phyloP scores from a whole-genome alignment of 1,140 invertebrate genomes.

The Aphelinus atriplicis region DNA sequence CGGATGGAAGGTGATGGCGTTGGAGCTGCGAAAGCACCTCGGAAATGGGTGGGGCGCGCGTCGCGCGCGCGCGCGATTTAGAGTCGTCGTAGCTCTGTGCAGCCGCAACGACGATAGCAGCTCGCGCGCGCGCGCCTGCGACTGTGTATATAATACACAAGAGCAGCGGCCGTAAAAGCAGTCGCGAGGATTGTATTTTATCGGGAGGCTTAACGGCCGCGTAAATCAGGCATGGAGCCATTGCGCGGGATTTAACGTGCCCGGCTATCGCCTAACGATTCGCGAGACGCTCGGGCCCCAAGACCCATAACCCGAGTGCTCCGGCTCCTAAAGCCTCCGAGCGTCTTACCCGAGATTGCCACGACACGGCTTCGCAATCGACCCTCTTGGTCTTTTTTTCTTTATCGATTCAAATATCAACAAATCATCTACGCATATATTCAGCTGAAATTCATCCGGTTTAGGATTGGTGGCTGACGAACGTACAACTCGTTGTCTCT shows the following conservation, averaged over 20 bases:
- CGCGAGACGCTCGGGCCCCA: slow-evolving; percentile 39
- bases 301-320: no score
- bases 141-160: slow-evolving; percentile 33
- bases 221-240: slow-evolving; percentile 59
- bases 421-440: no score
- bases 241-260: slow-evolving; percentile 50
- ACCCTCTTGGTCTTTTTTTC: no score
- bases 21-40: slow-evolving; percentile 7
- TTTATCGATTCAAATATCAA: no score
- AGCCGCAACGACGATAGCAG: slow-evolving; percentile 38
- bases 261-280: slow-evolving; percentile 53
- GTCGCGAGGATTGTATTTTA: slow-evolving; percentile 57
- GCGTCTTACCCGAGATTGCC: no score
- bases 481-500: no score
- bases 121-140: no score
- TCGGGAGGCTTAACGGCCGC: slow-evolving; percentile 63
- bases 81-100: slow-evolving; percentile 8
- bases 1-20: no score
- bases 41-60: slow-evolving; percentile 30
- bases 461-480: no score
- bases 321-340: no score
- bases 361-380: no score
- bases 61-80: slow-evolving; percentile 3
- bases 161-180: slow-evolving; percentile 45
- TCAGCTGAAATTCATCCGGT: no score